Evolutionary conservation across 92 coral and sea anemone genomes (phyloP), one percentile per base, ranked within the genome.

Genomic region (Parazoanthus swiftii): DNA sequence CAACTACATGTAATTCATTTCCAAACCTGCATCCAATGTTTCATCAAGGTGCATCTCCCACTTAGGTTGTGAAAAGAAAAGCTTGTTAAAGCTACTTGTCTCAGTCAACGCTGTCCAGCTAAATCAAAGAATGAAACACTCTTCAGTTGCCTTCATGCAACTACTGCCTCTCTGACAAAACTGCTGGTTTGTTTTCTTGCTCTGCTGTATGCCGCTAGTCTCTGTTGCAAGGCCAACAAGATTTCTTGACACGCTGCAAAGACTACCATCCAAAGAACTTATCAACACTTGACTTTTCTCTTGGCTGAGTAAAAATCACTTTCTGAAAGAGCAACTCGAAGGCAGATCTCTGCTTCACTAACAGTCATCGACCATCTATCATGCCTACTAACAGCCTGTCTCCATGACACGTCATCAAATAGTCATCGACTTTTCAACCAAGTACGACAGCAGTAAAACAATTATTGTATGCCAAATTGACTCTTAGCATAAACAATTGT

Each of bases 341-440:
- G 43, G 13, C 46, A 76, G 6, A 8, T 58, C 10, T 56, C 37
- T 78, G 26, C 66, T 54, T 54, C 59, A 54, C 59, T 54, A 46
- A 44, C 4, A 54, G 85, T 46, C 79, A 68, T 43, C 86, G 50
- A 38, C 67, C 59, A 71, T 15, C 46, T 65, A 33, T 66, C 50
- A 36, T 78, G 29, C 43, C 38, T 51, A 48, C 77, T 66, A 71
- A 82, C 76, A 66, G 44, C 48, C 21, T 43, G 33, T 65, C 73
- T 43, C 13, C 86, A 63, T 21, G 73, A 63, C 33, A 82, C 58
- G 4, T 67, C 76, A 67, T 42, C 76, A 73, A 39, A 82, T 65
- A n/a, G 39, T 20, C 58, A 68, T 84, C 87, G 46, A 84, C 87
- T n/a, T 84, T 84, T 44, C 79, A 46, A 84, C 77, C 79, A 48